phyloP scores from a whole-genome alignment of 1,140 invertebrate genomes.

The Scaptomyza montana region DNA sequence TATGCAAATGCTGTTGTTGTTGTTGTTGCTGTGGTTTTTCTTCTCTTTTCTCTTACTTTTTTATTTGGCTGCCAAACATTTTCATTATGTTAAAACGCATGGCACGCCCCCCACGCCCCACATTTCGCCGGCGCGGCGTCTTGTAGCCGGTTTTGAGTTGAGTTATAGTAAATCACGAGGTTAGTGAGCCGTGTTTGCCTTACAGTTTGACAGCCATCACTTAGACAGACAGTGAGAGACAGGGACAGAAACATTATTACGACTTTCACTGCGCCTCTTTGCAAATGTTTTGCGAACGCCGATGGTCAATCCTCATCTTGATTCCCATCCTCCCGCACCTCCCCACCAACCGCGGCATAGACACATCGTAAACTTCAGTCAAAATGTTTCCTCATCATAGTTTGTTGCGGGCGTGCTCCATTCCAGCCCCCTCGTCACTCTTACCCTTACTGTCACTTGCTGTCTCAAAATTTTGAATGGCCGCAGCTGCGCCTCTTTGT shows the following conservation, averaged over 20 bases:
- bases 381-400: constrained; percentile 44
- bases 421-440: not conserved
- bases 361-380: constrained; percentile 46
- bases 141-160: constrained; percentile 46
- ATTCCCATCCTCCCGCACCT: too few species aligned
- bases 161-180: constrained; percentile 69
- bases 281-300: constrained; percentile 6
- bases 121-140: constrained; percentile 10
- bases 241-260: not conserved
- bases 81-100: constrained; percentile 73
- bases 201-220: constrained; percentile 45
- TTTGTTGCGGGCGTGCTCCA: constrained; percentile 33
- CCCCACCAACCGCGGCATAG: not conserved
- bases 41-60: not conserved
- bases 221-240: not conserved
- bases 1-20: constrained; percentile 50
- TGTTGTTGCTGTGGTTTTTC: not conserved
- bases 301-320: constrained; percentile 13
- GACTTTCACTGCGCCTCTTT: constrained; percentile 6
- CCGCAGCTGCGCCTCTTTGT: constrained; percentile 51
- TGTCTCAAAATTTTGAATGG: constrained; percentile 11
- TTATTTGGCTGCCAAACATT: constrained; percentile 39
- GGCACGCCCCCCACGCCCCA: constrained; percentile 54
- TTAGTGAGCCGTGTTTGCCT: constrained; percentile 69
- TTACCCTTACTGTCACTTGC: constrained; percentile 33